Percentiles rank a stretch among this genome's conserved stretches.
Conservation (phyloP, 2,797 vertebrate genomes). For the Siniperca obscura region DNA sequence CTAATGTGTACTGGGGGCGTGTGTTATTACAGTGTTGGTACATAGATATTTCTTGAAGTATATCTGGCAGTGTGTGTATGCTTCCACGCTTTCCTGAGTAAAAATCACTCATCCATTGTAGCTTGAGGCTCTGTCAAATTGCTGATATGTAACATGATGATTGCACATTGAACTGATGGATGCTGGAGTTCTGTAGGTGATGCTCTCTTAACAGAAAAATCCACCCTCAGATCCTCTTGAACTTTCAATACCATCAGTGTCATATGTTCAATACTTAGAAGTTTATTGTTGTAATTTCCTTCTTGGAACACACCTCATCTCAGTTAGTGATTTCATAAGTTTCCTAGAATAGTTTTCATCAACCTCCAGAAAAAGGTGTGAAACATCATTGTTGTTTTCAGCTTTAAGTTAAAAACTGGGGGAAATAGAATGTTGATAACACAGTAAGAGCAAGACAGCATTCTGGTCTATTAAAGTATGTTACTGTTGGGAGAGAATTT, state of each 20-base stretch:
- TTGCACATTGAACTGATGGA: neutral
- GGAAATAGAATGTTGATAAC: neutral
- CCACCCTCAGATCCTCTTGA: neutral
- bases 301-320: slow-evolving; percentile 11
- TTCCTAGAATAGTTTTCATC: neutral
- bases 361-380: neutral
- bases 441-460: neutral
- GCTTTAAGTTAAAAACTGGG: neutral
- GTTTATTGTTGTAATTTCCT: slow-evolving; percentile 15
- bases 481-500: neutral
- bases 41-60: neutral
- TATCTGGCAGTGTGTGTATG: neutral
- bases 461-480: neutral
- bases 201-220: neutral
- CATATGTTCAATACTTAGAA: neutral
- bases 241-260: neutral
- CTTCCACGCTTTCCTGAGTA: neutral
- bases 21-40: neutral
- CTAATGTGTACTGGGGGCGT: neutral
- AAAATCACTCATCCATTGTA: neutral
- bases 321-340: slow-evolving; percentile 8
- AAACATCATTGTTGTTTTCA: slow-evolving; percentile 3
- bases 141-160: neutral
- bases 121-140: neutral
- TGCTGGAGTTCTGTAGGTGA: neutral